These are phyloP conservation scores for Homarus gammarus DNA, from an alignment of 2,888 invertebrate genomes.

Conservation along the genomic window DNA sequence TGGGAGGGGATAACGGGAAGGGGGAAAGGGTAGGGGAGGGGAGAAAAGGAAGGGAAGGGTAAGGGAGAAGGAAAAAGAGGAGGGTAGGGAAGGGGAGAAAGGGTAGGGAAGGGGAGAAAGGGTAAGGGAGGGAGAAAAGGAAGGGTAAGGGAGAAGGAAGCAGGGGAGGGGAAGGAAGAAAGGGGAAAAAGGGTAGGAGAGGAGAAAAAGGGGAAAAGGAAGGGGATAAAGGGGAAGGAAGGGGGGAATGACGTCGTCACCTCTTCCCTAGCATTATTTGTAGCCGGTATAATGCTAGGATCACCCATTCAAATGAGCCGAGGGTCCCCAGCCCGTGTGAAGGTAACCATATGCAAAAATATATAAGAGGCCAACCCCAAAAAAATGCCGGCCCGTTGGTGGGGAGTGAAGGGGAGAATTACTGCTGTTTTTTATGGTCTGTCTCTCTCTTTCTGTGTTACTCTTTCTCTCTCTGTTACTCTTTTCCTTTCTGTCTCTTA, in stretches of 20 bases:
- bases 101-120: too few relatives aligned
- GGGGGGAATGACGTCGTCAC: constrained; percentile 11
- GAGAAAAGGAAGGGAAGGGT: constrained; percentile 27
- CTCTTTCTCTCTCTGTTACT: constrained; percentile 13
- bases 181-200: neutral
- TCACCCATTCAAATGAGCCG: constrained; percentile 63
- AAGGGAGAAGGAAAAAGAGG: neutral
- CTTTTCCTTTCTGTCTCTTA: constrained; percentile 9
- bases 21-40: constrained; percentile 7
- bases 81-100: neutral
- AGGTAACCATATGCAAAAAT: constrained; percentile 65
- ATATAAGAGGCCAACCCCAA: too few relatives aligned
- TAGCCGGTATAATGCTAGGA: constrained; percentile 60
- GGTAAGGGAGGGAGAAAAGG: too few relatives aligned
- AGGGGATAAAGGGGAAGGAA: too few relatives aligned
- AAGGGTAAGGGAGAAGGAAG: neutral
- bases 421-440: constrained; percentile 22
- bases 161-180: neutral
- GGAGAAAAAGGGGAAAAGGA: neutral
- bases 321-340: constrained; percentile 45
- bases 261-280: constrained; percentile 54
- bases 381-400: constrained; percentile 56
- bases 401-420: neutral
- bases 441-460: neutral
- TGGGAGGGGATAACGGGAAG: neutral